Conservation (phyloP, 2,797 vertebrate genomes). For the Pangasius macronema region DNA sequence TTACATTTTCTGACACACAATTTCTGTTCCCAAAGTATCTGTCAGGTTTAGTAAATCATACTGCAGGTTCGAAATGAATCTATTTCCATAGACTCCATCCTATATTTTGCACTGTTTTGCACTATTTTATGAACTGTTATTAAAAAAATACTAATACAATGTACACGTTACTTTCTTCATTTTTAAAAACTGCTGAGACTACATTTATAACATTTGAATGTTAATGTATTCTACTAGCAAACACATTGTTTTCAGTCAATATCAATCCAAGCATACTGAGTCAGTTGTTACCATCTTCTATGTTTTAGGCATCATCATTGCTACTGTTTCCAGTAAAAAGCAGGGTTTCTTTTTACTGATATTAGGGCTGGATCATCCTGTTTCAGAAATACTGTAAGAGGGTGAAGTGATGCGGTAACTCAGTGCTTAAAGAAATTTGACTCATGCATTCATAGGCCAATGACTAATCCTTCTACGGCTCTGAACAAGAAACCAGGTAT, state of each 20-base stretch:
- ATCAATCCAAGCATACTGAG: not conserved
- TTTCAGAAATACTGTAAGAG: slow-evolving; percentile 1
- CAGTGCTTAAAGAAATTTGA: not conserved
- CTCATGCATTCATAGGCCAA: not conserved
- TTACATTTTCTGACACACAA: slow-evolving; percentile 1
- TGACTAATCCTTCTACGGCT: not conserved
- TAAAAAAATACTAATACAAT: not conserved
- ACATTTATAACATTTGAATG: not conserved
- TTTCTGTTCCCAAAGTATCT: slow-evolving; percentile 18
- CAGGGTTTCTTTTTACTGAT: not conserved
- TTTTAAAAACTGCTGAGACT: not conserved
- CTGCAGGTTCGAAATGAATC: not conserved
- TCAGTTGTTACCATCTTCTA: not conserved
- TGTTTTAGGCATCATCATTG: not conserved
- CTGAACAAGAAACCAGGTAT: not conserved
- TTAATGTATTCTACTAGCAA: not conserved
- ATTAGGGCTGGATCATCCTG: not conserved
- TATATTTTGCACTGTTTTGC: not conserved
- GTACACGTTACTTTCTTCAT: not conserved
- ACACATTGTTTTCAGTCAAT: not conserved
- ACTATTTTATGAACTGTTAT: too few relatives aligned
- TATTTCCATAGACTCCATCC: not conserved
- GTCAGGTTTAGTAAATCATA: slow-evolving; percentile 31
- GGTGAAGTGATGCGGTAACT: not conserved
- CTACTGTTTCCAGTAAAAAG: slow-evolving; percentile 1